These are phyloP conservation scores for Coryphaenoides rupestris DNA, from an alignment of 2,113 vertebrate genomes.

Conservation along the genomic window DNA sequence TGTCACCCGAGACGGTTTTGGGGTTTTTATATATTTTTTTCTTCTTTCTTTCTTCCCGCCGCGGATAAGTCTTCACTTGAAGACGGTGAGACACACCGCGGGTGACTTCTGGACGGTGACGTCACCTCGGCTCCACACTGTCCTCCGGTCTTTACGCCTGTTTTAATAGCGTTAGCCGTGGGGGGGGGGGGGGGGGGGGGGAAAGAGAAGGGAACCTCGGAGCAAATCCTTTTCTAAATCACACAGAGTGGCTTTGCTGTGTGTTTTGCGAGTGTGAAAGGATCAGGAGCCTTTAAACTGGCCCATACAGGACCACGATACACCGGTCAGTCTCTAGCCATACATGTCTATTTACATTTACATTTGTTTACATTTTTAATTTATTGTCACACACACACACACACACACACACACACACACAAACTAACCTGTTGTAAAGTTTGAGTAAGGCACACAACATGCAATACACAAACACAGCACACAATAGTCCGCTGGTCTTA, in stretches of 20 bases:
- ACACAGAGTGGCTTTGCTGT: slow-evolving; percentile 21
- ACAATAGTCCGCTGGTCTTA: too few species aligned
- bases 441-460: too few species aligned
- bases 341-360: not conserved
- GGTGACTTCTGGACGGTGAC: slow-evolving; percentile 78
- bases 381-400: too few species aligned
- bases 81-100: slow-evolving; percentile 78
- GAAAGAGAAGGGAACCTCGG: slow-evolving; percentile 59
- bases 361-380: not conserved
- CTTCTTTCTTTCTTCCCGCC: slow-evolving; percentile 38
- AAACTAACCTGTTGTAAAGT: not conserved
- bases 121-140: slow-evolving; percentile 67
- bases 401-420: too few species aligned
- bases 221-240: slow-evolving; percentile 60
- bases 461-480: not conserved
- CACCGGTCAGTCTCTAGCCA: slow-evolving; percentile 30
- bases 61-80: slow-evolving; percentile 76
- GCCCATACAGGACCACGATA: slow-evolving; percentile 51
- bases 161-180: slow-evolving; percentile 67
- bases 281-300: slow-evolving; percentile 59
- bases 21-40: too few species aligned
- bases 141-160: slow-evolving; percentile 67
- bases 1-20: slow-evolving; percentile 80
- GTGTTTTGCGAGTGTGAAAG: slow-evolving; percentile 58
- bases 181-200: too few species aligned